Conservation (phyloP, 2,888 invertebrate genomes). For the Nyleta sp. region DNA sequence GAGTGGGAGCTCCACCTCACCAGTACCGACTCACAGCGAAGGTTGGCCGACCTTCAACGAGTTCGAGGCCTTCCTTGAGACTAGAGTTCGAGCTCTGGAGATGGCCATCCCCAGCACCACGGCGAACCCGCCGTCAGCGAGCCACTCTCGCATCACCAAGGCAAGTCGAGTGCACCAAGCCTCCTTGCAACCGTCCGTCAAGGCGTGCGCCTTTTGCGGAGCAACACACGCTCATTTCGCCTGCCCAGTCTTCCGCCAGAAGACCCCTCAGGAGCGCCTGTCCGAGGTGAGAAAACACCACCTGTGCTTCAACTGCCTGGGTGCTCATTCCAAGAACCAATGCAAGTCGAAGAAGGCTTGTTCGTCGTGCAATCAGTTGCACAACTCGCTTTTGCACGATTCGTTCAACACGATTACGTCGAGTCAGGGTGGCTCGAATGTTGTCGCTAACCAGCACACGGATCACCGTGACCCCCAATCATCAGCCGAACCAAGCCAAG, state of each 20-base stretch:
- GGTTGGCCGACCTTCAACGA: neutral
- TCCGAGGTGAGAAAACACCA: neutral
- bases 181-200: neutral
- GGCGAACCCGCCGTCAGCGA: neutral
- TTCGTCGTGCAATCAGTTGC: neutral
- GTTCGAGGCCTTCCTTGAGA: neutral
- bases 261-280: neutral
- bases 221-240: neutral
- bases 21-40: neutral
- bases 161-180: neutral
- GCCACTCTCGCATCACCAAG: too few relatives aligned
- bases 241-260: neutral
- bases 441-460: too few relatives aligned
- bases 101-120: neutral
- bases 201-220: neutral
- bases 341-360: neutral
- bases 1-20: conserved; percentile 25
- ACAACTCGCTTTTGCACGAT: neutral
- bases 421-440: too few relatives aligned
- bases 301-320: neutral
- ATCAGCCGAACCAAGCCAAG: too few relatives aligned
- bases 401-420: too few relatives aligned
- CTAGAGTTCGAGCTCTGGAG: neutral
- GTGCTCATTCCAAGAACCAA: neutral
- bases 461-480: too few relatives aligned